Conservation (phyloP, 2,113 vertebrate species). For the Choloepus hoffmanni region DNA sequence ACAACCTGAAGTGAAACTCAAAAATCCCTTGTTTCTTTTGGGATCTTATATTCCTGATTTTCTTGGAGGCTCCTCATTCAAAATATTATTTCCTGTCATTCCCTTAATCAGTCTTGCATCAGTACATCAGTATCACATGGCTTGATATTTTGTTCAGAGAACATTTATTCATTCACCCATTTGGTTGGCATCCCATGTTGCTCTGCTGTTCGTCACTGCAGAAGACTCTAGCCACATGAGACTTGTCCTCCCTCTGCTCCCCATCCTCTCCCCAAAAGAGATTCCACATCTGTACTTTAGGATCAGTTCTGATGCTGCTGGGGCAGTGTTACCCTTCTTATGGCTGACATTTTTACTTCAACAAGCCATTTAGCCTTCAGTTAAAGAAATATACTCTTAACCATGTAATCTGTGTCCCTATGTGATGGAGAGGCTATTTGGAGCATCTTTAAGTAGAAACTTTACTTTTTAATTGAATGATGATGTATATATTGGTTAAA, state of each 20-base stretch:
- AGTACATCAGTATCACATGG: neutral
- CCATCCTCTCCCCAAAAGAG: neutral
- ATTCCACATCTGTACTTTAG: neutral
- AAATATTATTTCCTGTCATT: neutral
- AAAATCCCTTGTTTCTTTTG: neutral
- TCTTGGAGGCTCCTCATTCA: neutral
- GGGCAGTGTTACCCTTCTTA: neutral
- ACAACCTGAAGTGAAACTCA: neutral
- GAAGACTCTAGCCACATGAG: neutral
- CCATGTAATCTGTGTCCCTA: neutral
- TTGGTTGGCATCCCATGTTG: neutral
- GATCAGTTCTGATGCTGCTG: neutral
- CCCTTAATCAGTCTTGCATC: neutral
- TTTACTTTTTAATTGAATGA: constrained; percentile 17
- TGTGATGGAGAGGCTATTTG: neutral
- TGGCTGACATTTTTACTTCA: neutral
- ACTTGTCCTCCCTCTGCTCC: neutral
- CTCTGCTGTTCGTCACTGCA: neutral
- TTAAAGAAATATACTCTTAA: constrained; percentile 49
- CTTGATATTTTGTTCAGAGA: constrained; percentile 23
- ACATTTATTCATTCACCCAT: constrained; percentile 28
- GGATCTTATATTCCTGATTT: neutral
- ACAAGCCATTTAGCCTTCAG: constrained; percentile 7
- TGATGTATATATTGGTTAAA: neutral
- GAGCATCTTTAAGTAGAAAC: neutral